These are phyloP conservation scores for Sarcoramphus papa DNA, from an alignment of 2,797 vertebrate species.

Conservation along the genomic window DNA sequence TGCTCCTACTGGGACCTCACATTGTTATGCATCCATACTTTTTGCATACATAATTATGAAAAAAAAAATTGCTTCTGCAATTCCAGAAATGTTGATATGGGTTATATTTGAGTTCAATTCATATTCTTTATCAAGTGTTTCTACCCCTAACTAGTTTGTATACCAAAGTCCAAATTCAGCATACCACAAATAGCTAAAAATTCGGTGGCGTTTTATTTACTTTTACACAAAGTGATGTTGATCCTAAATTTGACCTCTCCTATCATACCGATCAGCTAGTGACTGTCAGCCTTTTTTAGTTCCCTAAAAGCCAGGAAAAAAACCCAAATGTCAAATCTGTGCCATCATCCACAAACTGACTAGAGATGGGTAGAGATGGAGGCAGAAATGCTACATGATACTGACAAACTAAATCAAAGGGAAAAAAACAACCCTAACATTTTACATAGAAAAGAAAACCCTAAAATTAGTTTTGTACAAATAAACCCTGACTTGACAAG, in stretches of 20 bases:
- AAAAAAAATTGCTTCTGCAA: neutral
- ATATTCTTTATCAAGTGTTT: neutral
- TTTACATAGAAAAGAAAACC: neutral
- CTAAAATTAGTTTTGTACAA: constrained; percentile 18
- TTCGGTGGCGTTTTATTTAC: neutral
- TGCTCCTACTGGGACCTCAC: neutral
- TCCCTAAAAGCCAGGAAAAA: constrained; percentile 10
- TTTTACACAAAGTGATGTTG: neutral
- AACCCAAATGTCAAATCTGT: neutral
- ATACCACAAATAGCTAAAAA: neutral
- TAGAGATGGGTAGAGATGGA: neutral
- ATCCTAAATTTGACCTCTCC: neutral
- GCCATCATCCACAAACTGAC: neutral
- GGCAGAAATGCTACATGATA: neutral
- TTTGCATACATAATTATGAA: neutral
- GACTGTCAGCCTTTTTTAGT: neutral
- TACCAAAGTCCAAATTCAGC: neutral
- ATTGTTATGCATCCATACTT: neutral
- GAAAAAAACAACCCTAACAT: neutral
- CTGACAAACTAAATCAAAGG: constrained; percentile 39
- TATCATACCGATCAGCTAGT: neutral
- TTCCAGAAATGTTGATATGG: neutral
- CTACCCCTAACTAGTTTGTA: neutral
- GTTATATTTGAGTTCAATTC: neutral
- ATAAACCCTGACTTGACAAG: constrained; percentile 20